Evolutionary conservation across 2,113 vertebrate species (phyloP).

Genomic region (Festucalex cinctus): DNA sequence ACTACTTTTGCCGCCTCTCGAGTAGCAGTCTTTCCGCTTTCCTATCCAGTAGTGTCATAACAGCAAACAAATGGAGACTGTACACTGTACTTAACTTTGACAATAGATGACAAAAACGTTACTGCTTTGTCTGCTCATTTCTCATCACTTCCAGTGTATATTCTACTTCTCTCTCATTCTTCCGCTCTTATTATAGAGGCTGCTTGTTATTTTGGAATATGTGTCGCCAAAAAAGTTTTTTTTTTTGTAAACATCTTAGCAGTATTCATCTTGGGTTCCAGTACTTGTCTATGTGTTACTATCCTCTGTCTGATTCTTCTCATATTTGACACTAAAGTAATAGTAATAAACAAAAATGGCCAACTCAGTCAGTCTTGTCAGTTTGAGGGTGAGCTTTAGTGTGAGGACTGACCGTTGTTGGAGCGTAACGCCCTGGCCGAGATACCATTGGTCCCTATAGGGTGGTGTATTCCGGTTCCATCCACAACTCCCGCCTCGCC

Average conservation of each 20-base stretch:
- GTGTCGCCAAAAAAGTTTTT: not conserved
- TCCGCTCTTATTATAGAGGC: not conserved
- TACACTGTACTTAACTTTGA: no score
- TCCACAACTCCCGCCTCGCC: conserved; percentile 64
- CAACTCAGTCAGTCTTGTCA: not conserved
- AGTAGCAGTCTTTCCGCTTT: no score
- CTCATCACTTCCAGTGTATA: not conserved
- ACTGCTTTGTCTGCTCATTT: not conserved
- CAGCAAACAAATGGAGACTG: no score
- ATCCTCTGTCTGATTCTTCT: not conserved
- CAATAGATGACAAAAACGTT: not conserved
- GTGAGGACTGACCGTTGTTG: conserved; percentile 67
- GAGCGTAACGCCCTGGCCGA: conserved; percentile 65
- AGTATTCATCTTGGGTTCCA: not conserved
- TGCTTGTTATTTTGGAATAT: not conserved
- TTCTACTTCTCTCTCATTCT: not conserved
- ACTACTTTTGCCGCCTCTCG: no score
- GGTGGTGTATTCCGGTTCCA: conserved; percentile 68
- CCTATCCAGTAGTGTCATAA: no score
- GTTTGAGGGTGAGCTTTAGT: not conserved
- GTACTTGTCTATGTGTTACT: not conserved
- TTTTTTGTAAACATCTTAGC: no score
- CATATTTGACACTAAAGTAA: not conserved
- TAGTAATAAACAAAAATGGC: not conserved
- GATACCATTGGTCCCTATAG: conserved; percentile 73